phyloP scores from a whole-genome alignment of 2,888 invertebrate genomes.

The Cephus spinipes region DNA sequence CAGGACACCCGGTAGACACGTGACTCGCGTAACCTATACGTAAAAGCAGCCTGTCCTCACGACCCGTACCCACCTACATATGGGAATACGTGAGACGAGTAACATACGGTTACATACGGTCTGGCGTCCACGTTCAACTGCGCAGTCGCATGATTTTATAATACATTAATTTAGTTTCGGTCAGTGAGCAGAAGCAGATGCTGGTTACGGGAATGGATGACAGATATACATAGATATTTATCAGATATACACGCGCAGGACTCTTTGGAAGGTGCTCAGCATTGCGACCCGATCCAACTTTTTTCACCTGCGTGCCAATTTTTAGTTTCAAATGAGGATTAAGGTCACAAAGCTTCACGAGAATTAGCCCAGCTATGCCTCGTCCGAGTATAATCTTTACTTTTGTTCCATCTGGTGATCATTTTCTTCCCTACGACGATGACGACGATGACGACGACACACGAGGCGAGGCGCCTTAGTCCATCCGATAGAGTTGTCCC shows the following conservation, averaged over 20 bases:
- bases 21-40: neutral
- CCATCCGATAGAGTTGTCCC: neutral
- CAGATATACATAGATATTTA: too few species aligned
- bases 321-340: slow-evolving; percentile 12
- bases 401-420: neutral
- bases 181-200: neutral
- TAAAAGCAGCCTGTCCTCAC: neutral
- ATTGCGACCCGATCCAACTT: neutral
- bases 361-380: slow-evolving; percentile 19
- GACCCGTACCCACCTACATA: neutral
- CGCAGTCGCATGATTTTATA: neutral
- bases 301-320: neutral
- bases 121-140: neutral
- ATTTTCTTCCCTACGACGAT: neutral
- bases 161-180: neutral
- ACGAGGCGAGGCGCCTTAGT: neutral
- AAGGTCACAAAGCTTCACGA: slow-evolving; percentile 22
- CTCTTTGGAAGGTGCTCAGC: neutral
- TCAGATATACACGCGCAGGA: neutral
- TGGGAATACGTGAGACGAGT: neutral
- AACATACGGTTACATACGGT: neutral
- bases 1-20: neutral
- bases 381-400: neutral
- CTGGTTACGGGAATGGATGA: too few species aligned
- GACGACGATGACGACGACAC: too few species aligned